phyloP scores from a whole-genome alignment of 2,888 invertebrate species.

The Eremobia ochroleuca region DNA sequence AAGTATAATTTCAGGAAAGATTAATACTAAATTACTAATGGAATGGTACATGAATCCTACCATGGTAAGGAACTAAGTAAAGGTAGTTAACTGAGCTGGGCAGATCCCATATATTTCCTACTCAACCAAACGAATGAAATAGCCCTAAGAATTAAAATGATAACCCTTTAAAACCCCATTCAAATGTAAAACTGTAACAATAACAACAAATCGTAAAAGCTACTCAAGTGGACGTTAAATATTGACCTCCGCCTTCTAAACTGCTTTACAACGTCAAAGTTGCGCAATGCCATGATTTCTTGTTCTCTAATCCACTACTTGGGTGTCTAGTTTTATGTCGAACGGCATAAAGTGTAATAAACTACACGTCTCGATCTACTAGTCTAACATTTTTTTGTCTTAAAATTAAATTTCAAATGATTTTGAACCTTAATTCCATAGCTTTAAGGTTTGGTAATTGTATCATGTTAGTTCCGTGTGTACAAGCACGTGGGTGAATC shows the following conservation, averaged over 20 bases:
- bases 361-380: slow-evolving; percentile 76
- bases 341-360: slow-evolving; percentile 84
- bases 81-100: neutral
- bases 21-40: neutral
- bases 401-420: slow-evolving; percentile 32
- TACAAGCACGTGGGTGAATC: slow-evolving; percentile 85
- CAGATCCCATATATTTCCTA: slow-evolving; percentile 14
- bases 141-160: slow-evolving; percentile 64
- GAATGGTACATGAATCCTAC: neutral
- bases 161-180: slow-evolving; percentile 70
- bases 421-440: slow-evolving; percentile 70
- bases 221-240: slow-evolving; percentile 79
- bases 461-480: slow-evolving; percentile 26
- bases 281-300: slow-evolving; percentile 82
- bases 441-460: slow-evolving; percentile 56
- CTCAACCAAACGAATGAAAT: slow-evolving; percentile 49
- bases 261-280: slow-evolving; percentile 68
- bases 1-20: neutral
- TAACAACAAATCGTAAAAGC: slow-evolving; percentile 88
- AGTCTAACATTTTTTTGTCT: slow-evolving; percentile 52
- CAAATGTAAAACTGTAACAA: slow-evolving; percentile 82
- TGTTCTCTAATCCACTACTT: slow-evolving; percentile 87
- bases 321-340: slow-evolving; percentile 89
- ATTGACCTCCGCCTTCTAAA: slow-evolving; percentile 82
- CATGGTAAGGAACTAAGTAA: neutral